Evolutionary conservation across 2,113 vertebrate genomes (phyloP), one percentile per base, ranked within the genome.

Genomic region (Daboia siamensis): DNA sequence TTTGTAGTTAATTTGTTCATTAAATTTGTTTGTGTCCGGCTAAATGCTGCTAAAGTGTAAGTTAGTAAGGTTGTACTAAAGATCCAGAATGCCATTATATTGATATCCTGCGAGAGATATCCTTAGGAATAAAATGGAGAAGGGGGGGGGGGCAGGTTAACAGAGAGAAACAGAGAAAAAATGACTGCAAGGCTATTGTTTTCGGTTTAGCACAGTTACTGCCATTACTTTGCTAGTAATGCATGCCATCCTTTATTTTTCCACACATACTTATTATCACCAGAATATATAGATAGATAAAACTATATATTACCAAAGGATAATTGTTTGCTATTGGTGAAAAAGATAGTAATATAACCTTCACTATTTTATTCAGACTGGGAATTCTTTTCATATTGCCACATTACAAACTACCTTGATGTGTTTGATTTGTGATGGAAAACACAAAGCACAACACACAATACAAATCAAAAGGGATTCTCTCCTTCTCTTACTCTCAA

Each of bases 251-350:
- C 80, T 96, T 95, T 96, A 91, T 97, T 96, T 93, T 88, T 64
- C 93, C 92, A 96, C 95, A 95, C 91, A 51, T 51, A 88, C 96
- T 95, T 94, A 95, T 94, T 94, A 90, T 95, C 88, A 96, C 54
- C 90, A 92, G 94, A 95, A 94, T 96, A 20, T 80, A 92, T 69
- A 96, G 95, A 92, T 69, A 96, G 95, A 96, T 96, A 96, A 94
- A 96, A 96, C 93, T 96, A 95, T 93, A 91, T 96, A 93, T 95
- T 96, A 93, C 93, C 94, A 96, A 97, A 95, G 89, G 94, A 91
- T 95, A 57, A 94, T 87, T 92, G 95, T 96, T 95, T 96, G 57
- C 57, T 96, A 54, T 95, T 97, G 93, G 91, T 96, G 96, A 95
- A 96, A 80, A 39, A 96, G 94, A 96, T 95, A 92, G 93, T 86